These are phyloP conservation scores for Philereme vetulata DNA, from an alignment of 2,888 invertebrate genomes.

Conservation along the genomic window DNA sequence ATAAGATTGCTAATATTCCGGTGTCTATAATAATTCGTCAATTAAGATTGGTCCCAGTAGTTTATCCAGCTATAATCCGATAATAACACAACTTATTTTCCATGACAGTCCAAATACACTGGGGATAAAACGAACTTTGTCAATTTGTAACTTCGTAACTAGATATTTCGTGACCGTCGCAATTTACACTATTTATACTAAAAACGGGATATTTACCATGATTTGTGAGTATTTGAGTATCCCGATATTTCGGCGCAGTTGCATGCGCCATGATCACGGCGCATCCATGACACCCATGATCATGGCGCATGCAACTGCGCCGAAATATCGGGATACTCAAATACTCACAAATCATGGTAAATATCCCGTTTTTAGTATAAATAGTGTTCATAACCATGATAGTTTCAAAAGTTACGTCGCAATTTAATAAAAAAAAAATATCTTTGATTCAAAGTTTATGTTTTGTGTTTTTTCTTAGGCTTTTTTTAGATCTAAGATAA, in stretches of 20 bases:
- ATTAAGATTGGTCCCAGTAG: constrained; percentile 28
- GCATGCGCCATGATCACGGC: too few species aligned
- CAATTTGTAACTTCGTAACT: not conserved
- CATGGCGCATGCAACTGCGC: too few species aligned
- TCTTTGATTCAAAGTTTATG: not conserved
- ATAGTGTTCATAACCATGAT: too few species aligned
- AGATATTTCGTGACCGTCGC: not conserved
- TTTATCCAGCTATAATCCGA: constrained; percentile 26
- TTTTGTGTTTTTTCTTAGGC: not conserved
- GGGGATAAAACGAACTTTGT: constrained; percentile 2
- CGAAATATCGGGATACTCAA: too few species aligned
- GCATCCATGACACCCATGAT: too few species aligned
- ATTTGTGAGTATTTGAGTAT: too few species aligned
- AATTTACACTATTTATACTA: too few species aligned
- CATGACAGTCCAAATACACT: constrained; percentile 14
- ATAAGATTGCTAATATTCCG: not conserved
- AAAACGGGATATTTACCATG: too few species aligned
- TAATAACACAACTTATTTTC: constrained; percentile 25
- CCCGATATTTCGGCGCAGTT: too few species aligned
- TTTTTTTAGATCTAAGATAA: not conserved
- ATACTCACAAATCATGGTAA: too few species aligned
- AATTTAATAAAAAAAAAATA: not conserved
- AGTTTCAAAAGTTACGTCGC: too few species aligned
- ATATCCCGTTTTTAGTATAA: too few species aligned
- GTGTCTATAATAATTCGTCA: constrained; percentile 1